Conservation (phyloP, 1,140 invertebrate genomes). For the Lordiphosa collinella region DNA sequence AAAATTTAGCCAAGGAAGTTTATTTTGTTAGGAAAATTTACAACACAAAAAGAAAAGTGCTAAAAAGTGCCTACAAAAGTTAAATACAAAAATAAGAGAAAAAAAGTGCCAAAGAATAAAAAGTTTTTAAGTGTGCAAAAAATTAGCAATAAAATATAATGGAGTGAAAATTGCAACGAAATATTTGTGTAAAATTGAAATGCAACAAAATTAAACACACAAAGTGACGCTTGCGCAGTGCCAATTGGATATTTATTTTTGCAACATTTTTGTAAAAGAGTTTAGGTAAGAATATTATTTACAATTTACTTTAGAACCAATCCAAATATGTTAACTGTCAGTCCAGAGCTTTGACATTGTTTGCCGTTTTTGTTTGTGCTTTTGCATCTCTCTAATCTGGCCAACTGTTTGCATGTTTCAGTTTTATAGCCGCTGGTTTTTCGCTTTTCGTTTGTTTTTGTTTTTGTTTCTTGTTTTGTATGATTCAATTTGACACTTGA, state of each 20-base stretch:
- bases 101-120: neutral
- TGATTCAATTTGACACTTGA: constrained; percentile 76
- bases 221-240: constrained; percentile 63
- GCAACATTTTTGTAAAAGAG: constrained; percentile 11
- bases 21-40: neutral
- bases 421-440: constrained; percentile 43
- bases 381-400: constrained; percentile 36
- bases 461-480: constrained; percentile 27
- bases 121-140: constrained; percentile 7
- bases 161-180: no score
- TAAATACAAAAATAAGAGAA: neutral
- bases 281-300: no score
- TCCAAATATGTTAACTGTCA: constrained; percentile 22
- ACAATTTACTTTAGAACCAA: no score
- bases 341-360: constrained; percentile 43
- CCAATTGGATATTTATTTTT: constrained; percentile 58
- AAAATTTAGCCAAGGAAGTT: no score
- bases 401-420: constrained; percentile 9
- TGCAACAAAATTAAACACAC: neutral
- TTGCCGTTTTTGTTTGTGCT: constrained; percentile 39
- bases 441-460: no score
- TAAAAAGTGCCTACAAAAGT: constrained; percentile 8
- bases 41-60: constrained; percentile 9
- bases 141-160: no score
- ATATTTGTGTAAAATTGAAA: constrained; percentile 8